Conservation (phyloP, 2,113 vertebrate genomes). For the Phalacrocorax aristotelis region DNA sequence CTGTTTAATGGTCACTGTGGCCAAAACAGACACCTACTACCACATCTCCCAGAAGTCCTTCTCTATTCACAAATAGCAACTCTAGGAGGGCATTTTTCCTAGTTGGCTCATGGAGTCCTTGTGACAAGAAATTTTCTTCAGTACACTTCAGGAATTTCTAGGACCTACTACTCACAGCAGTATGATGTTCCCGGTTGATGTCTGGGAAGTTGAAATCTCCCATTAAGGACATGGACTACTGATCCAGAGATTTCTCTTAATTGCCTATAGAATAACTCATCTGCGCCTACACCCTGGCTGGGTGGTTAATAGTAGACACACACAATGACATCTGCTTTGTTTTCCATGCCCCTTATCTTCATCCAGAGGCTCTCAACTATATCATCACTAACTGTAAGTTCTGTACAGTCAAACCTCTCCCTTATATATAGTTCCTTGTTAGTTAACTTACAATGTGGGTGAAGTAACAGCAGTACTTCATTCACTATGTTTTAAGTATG, state of each 20-base stretch:
- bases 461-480: not conserved
- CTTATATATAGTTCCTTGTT: not conserved
- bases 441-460: rapidly evolving
- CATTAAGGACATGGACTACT: not conserved
- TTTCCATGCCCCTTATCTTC: not conserved
- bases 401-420: not conserved
- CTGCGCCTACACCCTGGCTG: not conserved
- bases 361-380: not conserved
- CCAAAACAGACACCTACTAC: not conserved
- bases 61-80: not conserved
- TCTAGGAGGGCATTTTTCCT: not conserved
- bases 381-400: not conserved
- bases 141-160: not conserved
- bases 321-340: not conserved
- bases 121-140: not conserved
- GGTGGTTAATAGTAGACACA: not conserved
- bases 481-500: not conserved
- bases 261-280: not conserved
- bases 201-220: not conserved
- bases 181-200: not conserved
- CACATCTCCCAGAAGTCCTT: not conserved
- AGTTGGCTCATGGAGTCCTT: not conserved
- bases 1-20: not conserved
- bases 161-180: not conserved
- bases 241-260: not conserved